Conservation (phyloP, 2,113 vertebrate species). For the Corydoras maculifer region DNA sequence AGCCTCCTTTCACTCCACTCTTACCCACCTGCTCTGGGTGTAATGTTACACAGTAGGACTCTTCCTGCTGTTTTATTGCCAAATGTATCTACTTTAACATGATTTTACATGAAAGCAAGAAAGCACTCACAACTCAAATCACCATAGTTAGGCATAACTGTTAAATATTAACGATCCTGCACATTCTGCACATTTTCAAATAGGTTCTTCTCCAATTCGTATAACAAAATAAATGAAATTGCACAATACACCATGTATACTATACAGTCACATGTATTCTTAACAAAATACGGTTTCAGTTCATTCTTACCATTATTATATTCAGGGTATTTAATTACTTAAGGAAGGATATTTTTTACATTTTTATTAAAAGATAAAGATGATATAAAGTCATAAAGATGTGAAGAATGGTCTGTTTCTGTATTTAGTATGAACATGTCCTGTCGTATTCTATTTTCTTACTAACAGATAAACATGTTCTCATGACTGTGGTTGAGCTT, state of each 20-base stretch:
- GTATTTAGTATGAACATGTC: conserved; percentile 71
- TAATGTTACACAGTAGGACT: conserved; percentile 45
- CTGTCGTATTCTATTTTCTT: conserved; percentile 80
- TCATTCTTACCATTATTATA: too few relatives aligned
- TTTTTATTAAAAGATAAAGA: conserved; percentile 78
- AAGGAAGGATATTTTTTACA: conserved; percentile 68
- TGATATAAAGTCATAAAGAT: conserved; percentile 69
- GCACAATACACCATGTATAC: too few relatives aligned
- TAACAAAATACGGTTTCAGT: too few relatives aligned
- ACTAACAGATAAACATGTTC: conserved; percentile 71
- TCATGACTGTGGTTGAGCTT: conserved; percentile 67
- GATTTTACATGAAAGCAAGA: conserved; percentile 48
- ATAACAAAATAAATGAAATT: too few relatives aligned
- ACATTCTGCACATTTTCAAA: too few relatives aligned
- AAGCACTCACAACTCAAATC: conserved; percentile 11
- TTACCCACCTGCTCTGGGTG: conserved; percentile 40
- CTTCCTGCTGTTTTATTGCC: conserved; percentile 45
- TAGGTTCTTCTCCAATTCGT: too few relatives aligned
- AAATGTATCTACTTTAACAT: conserved; percentile 49
- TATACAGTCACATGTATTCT: too few relatives aligned
- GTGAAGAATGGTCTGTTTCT: conserved; percentile 68
- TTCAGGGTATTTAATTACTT: too few relatives aligned
- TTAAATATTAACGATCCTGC: neutral
- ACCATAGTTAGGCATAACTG: neutral
- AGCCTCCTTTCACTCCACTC: conserved; percentile 7